These are phyloP conservation scores for Ceriagrion tenellum DNA, from an alignment of 2,888 invertebrate genomes.

Conservation along the genomic window DNA sequence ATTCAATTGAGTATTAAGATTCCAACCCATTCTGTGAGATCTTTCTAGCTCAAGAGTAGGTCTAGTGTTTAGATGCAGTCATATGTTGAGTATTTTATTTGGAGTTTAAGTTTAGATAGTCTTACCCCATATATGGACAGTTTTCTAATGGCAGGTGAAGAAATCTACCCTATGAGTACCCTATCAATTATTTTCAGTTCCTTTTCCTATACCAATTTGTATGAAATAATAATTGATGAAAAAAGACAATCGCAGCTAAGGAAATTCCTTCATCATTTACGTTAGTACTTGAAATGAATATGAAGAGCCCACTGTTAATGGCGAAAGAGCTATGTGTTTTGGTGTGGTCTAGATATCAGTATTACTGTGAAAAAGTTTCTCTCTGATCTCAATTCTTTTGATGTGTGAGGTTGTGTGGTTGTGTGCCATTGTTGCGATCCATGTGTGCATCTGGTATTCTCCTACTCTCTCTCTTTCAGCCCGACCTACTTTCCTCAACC, in stretches of 20 bases:
- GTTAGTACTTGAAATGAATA: not conserved
- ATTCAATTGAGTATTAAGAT: too few species aligned
- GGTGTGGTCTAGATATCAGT: conserved; percentile 74
- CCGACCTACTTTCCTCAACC: conserved; percentile 98
- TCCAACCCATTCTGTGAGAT: too few species aligned
- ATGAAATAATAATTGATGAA: not conserved
- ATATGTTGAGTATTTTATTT: too few species aligned
- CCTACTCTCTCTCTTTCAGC: conserved; percentile 86
- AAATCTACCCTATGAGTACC: not conserved
- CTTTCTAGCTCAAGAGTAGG: too few species aligned
- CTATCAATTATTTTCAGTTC: not conserved
- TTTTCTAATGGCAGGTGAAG: not conserved
- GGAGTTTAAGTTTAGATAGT: too few species aligned
- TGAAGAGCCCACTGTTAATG: not conserved
- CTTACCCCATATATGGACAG: too few species aligned
- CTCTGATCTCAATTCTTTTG: conserved; percentile 3
- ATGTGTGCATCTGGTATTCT: conserved; percentile 44
- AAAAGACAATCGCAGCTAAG: not conserved
- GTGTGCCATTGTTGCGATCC: not conserved
- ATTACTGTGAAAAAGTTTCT: conserved; percentile 72
- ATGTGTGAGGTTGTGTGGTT: conserved; percentile 53
- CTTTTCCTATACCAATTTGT: not conserved
- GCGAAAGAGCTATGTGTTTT: conserved; percentile 30
- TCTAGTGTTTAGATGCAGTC: too few species aligned
- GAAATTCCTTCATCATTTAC: not conserved